Conservation (phyloP, 1,140 invertebrate species). For the Ceratosolen fusciceps region DNA sequence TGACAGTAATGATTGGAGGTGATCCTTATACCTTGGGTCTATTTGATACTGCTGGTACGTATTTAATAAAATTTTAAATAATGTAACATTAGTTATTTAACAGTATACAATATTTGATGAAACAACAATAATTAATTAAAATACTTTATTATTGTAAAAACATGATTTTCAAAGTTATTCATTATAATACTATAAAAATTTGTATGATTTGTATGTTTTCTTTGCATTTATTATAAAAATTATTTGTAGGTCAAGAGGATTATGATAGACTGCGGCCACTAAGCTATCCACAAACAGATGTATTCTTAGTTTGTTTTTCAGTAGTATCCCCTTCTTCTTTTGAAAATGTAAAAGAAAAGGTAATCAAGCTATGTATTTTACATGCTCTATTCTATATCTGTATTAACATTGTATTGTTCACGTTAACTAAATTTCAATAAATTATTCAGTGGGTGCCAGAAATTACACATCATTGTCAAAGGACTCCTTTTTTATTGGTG, state of each 20-base stretch:
- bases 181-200: not conserved
- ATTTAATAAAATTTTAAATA: not conserved
- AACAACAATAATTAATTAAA: too few relatives aligned
- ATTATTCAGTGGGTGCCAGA: conserved; percentile 95
- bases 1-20: conserved; percentile 98
- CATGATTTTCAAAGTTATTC: not conserved
- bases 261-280: conserved; percentile 95
- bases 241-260: conserved; percentile 88
- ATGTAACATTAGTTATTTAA: too few relatives aligned
- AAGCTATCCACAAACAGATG: conserved; percentile 98
- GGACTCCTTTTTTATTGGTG: conserved; percentile 96
- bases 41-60: conserved; percentile 93
- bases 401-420: not conserved
- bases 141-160: too few relatives aligned
- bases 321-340: conserved; percentile 98
- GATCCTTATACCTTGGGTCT: conserved; percentile 97
- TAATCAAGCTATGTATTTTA: conserved; percentile 66
- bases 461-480: conserved; percentile 99
- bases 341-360: conserved; percentile 99
- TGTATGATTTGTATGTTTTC: not conserved
- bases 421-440: conserved; percentile 4
- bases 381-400: conserved; percentile 8
- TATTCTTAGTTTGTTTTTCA: conserved; percentile 98
- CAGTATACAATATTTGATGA: too few relatives aligned
- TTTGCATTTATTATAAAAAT: conserved; percentile 1